phyloP scores from a whole-genome alignment of 2,797 vertebrate genomes.

The Orestias chungarensis region DNA sequence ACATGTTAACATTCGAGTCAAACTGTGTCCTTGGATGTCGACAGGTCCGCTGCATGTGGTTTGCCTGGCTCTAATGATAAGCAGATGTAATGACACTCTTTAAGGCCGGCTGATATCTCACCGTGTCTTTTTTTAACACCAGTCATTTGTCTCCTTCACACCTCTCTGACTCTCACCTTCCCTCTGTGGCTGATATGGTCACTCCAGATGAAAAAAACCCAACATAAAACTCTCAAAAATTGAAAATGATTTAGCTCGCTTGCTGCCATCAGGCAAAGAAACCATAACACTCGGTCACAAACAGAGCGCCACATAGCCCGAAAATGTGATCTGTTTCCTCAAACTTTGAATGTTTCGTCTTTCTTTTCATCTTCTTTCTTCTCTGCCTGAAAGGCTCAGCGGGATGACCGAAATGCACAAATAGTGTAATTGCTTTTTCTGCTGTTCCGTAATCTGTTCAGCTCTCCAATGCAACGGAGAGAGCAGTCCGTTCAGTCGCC shows the following conservation, averaged over 20 bases:
- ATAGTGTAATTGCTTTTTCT: constrained; percentile 78
- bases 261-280: constrained; percentile 33
- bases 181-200: constrained; percentile 39
- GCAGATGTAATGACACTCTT: constrained; percentile 54
- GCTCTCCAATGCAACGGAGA: constrained; percentile 60
- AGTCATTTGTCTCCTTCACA: constrained; percentile 55
- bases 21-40: constrained; percentile 14
- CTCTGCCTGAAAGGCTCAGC: constrained; percentile 48
- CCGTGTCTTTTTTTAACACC: constrained; percentile 55
- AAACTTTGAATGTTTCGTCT: constrained; percentile 37
- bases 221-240: constrained; percentile 37
- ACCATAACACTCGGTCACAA: constrained; percentile 20
- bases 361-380: constrained; percentile 46
- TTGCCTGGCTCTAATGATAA: constrained; percentile 18
- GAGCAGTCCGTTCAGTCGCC: constrained; percentile 46
- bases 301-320: constrained; percentile 22
- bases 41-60: constrained; percentile 10
- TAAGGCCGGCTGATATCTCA: constrained; percentile 43
- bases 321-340: constrained; percentile 40
- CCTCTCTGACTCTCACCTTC: constrained; percentile 35
- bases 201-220: constrained; percentile 50
- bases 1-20: constrained; percentile 7
- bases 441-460: constrained; percentile 70
- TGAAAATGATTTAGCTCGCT: constrained; percentile 55
- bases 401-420: constrained; percentile 68